These are phyloP conservation scores for Chionoecetes opilio DNA, from an alignment of 1,140 invertebrate species.

Conservation along the genomic window DNA sequence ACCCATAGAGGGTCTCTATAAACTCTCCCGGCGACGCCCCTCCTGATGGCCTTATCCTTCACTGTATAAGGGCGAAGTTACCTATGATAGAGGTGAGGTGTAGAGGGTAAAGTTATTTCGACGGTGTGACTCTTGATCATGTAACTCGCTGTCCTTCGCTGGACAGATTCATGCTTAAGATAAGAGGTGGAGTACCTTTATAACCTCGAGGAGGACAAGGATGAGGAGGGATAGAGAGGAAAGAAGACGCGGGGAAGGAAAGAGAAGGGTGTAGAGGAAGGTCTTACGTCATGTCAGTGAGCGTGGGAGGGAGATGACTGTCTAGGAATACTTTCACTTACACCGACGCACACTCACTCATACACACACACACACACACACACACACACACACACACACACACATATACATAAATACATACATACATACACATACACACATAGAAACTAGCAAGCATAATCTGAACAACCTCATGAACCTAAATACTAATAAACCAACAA, in stretches of 20 bases:
- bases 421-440: slow-evolving; percentile 53
- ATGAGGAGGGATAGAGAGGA: neutral
- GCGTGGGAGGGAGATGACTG: slow-evolving; percentile 23
- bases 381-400: slow-evolving; percentile 33
- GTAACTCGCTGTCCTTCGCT: slow-evolving; percentile 4
- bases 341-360: neutral
- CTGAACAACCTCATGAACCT: neutral
- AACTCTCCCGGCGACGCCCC: neutral
- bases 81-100: neutral
- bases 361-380: neutral
- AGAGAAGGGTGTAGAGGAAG: neutral
- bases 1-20: neutral
- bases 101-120: neutral
- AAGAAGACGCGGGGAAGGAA: neutral
- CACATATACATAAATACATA: slow-evolving; percentile 41
- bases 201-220: neutral
- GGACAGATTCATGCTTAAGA: neutral
- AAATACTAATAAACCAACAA: neutral
- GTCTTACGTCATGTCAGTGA: neutral
- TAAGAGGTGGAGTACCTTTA: neutral
- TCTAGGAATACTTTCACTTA: slow-evolving; percentile 21
- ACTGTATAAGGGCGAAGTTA: neutral
- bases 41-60: neutral
- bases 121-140: neutral
- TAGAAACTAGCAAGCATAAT: neutral